A percentile compares a stretch with the other conserved stretches of the same genome.
Conservation (phyloP, 2,888 invertebrate species). For the Horisme vitalbata region DNA sequence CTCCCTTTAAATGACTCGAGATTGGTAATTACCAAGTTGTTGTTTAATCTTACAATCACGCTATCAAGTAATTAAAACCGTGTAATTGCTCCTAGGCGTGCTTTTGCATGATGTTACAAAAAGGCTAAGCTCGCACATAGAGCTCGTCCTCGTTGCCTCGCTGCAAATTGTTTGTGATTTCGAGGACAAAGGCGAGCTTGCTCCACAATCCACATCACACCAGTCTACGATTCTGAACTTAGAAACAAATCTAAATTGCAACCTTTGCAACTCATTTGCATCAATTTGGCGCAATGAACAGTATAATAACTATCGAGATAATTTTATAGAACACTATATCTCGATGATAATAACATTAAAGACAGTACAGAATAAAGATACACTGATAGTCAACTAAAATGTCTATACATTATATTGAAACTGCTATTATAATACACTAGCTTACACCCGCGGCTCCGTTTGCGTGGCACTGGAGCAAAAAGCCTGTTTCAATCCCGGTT, state of each 20-base stretch:
- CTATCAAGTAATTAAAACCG: slow-evolving; percentile 5
- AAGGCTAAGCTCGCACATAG: slow-evolving; percentile 19
- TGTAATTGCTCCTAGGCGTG: slow-evolving; percentile 14
- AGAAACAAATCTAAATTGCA: slow-evolving; percentile 10
- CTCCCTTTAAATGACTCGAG: too few relatives aligned
- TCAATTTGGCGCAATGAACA: too few relatives aligned
- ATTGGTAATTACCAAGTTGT: not conserved
- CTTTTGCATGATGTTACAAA: slow-evolving; percentile 25
- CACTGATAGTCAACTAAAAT: too few relatives aligned
- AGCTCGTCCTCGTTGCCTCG: slow-evolving; percentile 24
- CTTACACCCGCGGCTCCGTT: too few relatives aligned
- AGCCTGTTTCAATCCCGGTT: too few relatives aligned
- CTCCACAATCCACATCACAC: slow-evolving; percentile 9
- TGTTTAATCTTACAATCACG: not conserved
- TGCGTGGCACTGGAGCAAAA: too few relatives aligned
- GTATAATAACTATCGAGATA: too few relatives aligned
- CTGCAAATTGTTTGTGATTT: slow-evolving; percentile 42
- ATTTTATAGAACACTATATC: too few relatives aligned
- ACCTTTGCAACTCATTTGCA: not conserved
- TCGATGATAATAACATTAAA: too few relatives aligned
- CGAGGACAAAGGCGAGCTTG: slow-evolving; percentile 37
- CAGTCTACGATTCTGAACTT: slow-evolving; percentile 6
- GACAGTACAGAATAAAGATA: too few relatives aligned
- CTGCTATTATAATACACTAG: too few relatives aligned
- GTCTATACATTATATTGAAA: too few relatives aligned